Conservation (phyloP, 2,888 invertebrate species). For the Busseola fusca region DNA sequence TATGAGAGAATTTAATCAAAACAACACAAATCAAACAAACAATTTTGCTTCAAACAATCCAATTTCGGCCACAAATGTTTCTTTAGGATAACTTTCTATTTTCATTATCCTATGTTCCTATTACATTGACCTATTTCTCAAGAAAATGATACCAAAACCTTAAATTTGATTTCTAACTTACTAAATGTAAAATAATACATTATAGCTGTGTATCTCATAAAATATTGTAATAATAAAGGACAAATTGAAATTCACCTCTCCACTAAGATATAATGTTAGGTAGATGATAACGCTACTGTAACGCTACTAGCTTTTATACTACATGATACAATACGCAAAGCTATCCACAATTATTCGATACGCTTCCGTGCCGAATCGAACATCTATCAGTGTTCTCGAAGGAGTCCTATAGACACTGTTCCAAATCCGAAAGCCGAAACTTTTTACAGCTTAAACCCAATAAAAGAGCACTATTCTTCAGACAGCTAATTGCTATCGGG, state of each 20-base stretch:
- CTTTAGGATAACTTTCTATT: slow-evolving; percentile 19
- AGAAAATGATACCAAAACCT: slow-evolving; percentile 2
- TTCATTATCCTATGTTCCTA: slow-evolving; percentile 2
- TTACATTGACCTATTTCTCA: background rate
- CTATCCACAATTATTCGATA: no score
- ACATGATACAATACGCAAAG: no score
- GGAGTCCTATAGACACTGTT: background rate
- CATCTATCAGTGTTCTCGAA: background rate
- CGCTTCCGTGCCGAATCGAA: no score
- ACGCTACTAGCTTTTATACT: no score
- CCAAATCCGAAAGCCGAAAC: background rate
- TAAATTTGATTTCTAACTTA: background rate
- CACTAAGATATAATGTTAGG: background rate
- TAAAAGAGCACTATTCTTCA: background rate
- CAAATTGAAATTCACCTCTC: slow-evolving; percentile 1
- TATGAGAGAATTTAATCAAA: background rate
- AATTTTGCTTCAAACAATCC: slow-evolving; percentile 12
- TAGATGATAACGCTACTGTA: no score
- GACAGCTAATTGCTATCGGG: background rate
- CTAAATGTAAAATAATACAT: slow-evolving; percentile 14
- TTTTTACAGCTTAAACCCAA: background rate
- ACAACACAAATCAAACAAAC: slow-evolving; percentile 2
- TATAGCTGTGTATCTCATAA: background rate
- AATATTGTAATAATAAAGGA: slow-evolving; percentile 1
- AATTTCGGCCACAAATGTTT: slow-evolving; percentile 5